Evolutionary conservation across 2,113 vertebrate genomes (phyloP).

Genomic region (Seriola quinqueradiata): DNA sequence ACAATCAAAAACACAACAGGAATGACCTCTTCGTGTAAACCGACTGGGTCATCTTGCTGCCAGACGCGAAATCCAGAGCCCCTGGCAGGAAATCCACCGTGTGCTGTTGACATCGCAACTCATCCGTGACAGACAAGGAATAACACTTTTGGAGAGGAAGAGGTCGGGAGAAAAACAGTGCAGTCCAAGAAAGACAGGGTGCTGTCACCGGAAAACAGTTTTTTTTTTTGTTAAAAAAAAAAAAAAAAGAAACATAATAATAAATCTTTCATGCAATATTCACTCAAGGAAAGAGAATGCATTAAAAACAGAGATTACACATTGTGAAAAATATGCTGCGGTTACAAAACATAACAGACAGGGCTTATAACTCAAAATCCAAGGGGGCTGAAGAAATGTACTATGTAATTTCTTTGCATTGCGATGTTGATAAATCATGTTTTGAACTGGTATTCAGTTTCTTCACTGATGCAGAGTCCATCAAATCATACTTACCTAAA

Average conservation of each 20-base stretch:
- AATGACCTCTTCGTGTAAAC: slow-evolving; percentile 71
- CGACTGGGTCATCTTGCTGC: slow-evolving; percentile 59
- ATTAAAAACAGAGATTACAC: slow-evolving; percentile 26
- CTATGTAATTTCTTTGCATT: slow-evolving; percentile 2
- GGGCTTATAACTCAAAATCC: background rate
- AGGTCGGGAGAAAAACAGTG: background rate
- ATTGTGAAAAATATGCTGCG: background rate
- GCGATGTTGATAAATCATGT: slow-evolving; percentile 29
- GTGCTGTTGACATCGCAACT: slow-evolving; percentile 75
- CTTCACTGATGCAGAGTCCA: background rate
- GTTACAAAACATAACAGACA: background rate
- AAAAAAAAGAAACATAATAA: background rate
- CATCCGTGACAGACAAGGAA: slow-evolving; percentile 73
- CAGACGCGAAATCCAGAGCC: slow-evolving; percentile 73
- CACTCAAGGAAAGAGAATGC: slow-evolving; percentile 27
- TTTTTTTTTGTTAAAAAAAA: background rate
- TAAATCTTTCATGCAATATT: slow-evolving; percentile 57
- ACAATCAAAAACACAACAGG: slow-evolving; percentile 79
- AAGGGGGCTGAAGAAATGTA: background rate
- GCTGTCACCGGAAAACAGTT: slow-evolving; percentile 46
- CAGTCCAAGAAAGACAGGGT: slow-evolving; percentile 41
- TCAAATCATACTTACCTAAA: slow-evolving; percentile 16
- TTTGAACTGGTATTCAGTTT: slow-evolving; percentile 48
- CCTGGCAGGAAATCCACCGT: slow-evolving; percentile 67
- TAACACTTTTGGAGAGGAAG: slow-evolving; percentile 72